These are phyloP conservation scores for Onychomys arenicola DNA, from an alignment of 2,797 vertebrate genomes.

Conservation along the genomic window DNA sequence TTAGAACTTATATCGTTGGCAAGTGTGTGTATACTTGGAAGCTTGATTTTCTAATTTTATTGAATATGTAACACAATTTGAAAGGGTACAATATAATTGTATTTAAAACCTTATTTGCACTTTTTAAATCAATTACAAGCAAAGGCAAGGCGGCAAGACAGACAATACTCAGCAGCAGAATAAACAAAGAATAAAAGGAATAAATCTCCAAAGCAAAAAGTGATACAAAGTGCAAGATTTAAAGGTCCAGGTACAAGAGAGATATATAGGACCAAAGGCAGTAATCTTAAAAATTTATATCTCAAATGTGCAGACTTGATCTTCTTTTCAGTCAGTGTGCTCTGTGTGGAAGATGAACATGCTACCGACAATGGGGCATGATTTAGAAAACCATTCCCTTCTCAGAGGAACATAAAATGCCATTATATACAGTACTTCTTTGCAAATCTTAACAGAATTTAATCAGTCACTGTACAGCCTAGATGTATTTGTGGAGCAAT, in stretches of 20 bases:
- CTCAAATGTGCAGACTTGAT: slow-evolving; percentile 51
- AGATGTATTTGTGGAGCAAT: slow-evolving; percentile 37
- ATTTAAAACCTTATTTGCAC: slow-evolving; percentile 1
- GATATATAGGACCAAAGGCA: slow-evolving; percentile 67
- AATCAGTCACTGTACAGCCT: slow-evolving; percentile 71
- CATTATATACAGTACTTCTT: slow-evolving; percentile 31
- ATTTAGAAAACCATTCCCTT: slow-evolving; percentile 72
- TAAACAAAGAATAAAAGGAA: slow-evolving; percentile 51
- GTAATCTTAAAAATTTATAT: slow-evolving; percentile 74
- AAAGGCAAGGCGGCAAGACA: not conserved
- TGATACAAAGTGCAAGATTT: slow-evolving; percentile 74
- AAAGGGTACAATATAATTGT: not conserved
- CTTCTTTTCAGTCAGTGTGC: slow-evolving; percentile 61
- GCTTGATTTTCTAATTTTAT: not conserved
- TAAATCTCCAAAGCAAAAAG: slow-evolving; percentile 67
- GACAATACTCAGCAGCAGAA: slow-evolving; percentile 46
- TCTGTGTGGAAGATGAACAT: slow-evolving; percentile 68
- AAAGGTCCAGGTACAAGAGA: slow-evolving; percentile 61
- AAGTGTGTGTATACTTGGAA: not conserved
- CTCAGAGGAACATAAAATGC: slow-evolving; percentile 54
- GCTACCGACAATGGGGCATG: slow-evolving; percentile 25
- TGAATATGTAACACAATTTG: not conserved
- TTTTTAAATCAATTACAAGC: slow-evolving; percentile 37
- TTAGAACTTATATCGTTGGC: not conserved
- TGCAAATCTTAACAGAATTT: slow-evolving; percentile 63